phyloP scores from a whole-genome alignment of 2,888 invertebrate species.

The Rhagophthalmus giganteus region DNA sequence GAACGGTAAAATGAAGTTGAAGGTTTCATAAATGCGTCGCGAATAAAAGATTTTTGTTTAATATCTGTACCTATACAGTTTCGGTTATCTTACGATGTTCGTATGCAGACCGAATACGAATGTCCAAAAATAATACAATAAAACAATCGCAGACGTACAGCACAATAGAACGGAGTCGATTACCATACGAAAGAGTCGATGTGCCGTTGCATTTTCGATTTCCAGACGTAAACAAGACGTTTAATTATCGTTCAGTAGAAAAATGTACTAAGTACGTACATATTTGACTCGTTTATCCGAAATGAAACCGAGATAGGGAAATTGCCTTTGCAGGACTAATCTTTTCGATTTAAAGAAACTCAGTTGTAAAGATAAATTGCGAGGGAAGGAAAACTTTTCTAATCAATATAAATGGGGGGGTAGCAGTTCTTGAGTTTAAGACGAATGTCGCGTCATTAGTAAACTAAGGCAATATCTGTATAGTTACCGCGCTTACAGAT shows the following conservation, averaged over 20 bases:
- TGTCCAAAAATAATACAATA: slow-evolving; percentile 13
- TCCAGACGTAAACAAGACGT: too few relatives aligned
- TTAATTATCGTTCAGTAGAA: too few relatives aligned
- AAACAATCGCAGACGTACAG: slow-evolving; percentile 16
- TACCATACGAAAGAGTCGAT: slow-evolving; percentile 23
- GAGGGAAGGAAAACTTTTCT: slow-evolving; percentile 15
- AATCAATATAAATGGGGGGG: slow-evolving; percentile 10
- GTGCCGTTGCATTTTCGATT: slow-evolving; percentile 1
- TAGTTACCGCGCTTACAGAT: too few relatives aligned
- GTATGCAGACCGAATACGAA: slow-evolving; percentile 17
- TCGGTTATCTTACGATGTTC: slow-evolving; percentile 3
- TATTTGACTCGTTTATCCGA: too few relatives aligned
- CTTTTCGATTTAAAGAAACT: slow-evolving; percentile 8
- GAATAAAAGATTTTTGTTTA: too few relatives aligned
- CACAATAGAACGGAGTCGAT: slow-evolving; percentile 18
- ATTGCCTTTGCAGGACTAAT: neutral
- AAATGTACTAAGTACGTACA: too few relatives aligned
- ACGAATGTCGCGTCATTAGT: slow-evolving; percentile 12
- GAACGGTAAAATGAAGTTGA: too few relatives aligned
- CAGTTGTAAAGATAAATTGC: slow-evolving; percentile 14
- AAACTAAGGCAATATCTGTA: slow-evolving; percentile 13
- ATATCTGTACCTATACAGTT: too few relatives aligned
- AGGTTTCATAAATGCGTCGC: too few relatives aligned
- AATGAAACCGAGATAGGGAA: too few relatives aligned
- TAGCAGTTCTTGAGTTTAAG: slow-evolving; percentile 7